Conservation (phyloP, 2,797 vertebrate genomes). For the Manis crassicaudata region DNA sequence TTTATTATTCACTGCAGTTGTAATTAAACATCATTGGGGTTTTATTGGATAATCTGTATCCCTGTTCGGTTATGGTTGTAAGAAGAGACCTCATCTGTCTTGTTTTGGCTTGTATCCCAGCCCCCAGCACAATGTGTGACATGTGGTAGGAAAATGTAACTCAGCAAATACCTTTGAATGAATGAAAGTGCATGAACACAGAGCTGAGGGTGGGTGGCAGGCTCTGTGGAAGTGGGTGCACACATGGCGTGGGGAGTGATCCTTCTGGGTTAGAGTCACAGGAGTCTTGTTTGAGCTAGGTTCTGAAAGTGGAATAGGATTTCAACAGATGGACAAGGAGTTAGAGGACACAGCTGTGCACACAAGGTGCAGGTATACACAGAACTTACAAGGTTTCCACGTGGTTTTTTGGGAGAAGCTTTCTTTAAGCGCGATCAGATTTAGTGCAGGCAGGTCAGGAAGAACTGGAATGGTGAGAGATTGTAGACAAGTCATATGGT, state of each 20-base stretch:
- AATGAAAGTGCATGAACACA: slow-evolving; percentile 9
- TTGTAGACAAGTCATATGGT: neutral
- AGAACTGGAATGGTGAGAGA: slow-evolving; percentile 6
- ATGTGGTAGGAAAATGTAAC: neutral
- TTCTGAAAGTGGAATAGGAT: neutral
- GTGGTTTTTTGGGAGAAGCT: neutral
- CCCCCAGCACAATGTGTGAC: neutral
- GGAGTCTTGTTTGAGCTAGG: neutral
- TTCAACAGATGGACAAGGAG: neutral
- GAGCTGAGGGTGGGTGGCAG: neutral
- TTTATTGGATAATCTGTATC: slow-evolving; percentile 18
- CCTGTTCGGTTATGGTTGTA: slow-evolving; percentile 19
- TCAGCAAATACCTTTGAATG: neutral
- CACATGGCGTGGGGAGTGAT: neutral
- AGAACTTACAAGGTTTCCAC: neutral
- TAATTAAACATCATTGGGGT: slow-evolving; percentile 29
- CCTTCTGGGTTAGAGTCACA: neutral
- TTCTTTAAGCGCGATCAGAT: neutral
- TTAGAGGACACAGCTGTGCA: neutral
- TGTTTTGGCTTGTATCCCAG: neutral
- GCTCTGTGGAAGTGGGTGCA: neutral
- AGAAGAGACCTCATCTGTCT: slow-evolving; percentile 23
- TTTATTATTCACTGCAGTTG: slow-evolving; percentile 29
- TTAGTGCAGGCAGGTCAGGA: neutral
- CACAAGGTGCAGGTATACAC: neutral